phyloP scores from a whole-genome alignment of 2,113 vertebrate genomes.

The Catharus fuscescens region DNA sequence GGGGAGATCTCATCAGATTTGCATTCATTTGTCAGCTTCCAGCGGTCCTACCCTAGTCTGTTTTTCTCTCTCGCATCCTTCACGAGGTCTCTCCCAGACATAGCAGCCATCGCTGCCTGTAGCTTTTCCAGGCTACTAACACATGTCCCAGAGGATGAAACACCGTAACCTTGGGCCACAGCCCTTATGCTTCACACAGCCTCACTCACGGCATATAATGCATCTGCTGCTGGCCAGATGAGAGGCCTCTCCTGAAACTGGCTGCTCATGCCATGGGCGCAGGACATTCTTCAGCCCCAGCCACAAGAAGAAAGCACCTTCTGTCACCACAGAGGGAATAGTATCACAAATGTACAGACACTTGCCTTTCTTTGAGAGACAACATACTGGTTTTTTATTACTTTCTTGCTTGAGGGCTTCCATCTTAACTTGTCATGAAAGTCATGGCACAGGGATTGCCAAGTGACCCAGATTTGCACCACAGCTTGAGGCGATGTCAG shows the following conservation, averaged over 20 bases:
- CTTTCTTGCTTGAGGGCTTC: neutral
- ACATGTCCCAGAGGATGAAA: neutral
- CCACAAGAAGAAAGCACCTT: neutral
- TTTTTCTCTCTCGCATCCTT: neutral
- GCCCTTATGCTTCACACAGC: neutral
- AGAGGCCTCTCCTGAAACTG: neutral
- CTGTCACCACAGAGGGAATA: neutral
- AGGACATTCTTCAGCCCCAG: neutral
- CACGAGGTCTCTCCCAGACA: neutral
- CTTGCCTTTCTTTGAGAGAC: neutral
- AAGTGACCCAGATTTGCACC: neutral
- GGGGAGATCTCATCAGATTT: neutral
- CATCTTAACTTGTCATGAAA: neutral
- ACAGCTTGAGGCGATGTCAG: neutral
- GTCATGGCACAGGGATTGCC: neutral
- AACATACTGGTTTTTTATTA: neutral
- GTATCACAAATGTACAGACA: fast-evolving
- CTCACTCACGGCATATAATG: neutral
- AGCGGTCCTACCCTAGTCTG: neutral
- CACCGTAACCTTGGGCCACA: neutral
- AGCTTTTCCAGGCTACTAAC: neutral
- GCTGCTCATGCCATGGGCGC: neutral
- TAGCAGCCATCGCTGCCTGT: neutral
- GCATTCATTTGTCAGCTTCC: neutral
- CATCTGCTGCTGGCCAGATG: neutral